Base-by-base conservation (phyloP, 2,113 vertebrate species). In the Corythaeola cristata region DNA sequence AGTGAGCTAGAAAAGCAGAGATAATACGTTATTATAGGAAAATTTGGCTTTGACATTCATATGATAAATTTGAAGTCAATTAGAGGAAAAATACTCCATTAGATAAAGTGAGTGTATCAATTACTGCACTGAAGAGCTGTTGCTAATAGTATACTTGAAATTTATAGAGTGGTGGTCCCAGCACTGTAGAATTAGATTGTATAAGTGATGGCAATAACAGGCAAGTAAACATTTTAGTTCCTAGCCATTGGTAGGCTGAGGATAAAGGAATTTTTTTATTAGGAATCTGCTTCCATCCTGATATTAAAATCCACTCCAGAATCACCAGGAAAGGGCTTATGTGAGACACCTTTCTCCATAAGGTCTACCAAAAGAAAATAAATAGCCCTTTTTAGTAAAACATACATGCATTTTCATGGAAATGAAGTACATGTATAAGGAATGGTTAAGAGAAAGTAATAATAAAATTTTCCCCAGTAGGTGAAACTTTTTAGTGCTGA, bases 51-150 rank as follows among this genome's bases (percentile, higher is more conserved):
- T 98, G 98, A 98, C 98, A 97, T 98, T 98, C 98, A 93, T 97
- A 89, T 97, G 97, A 98, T 98, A 98, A 98, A 97, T 98, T 97
- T 97, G 83, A 96, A 98, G 97, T 98, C 98, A 98, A 98, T 98
- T 98, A 98, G 96, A 98, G 96, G 95, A 98, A 98, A 98, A 98
- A 97, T 98, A 96, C 77, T 97, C 95, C 95, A 98, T 97, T 98
- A 98, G 96, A 98, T 97, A 98, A 98, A 98, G 96, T 91, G 92
- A 97, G 96, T 95, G 83, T 97, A 97, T 95, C 97, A 98, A 98
- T 98, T 98, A 98, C 92, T 83, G 59, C 95, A 84, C 96, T 95
- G 95, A 97, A 97, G 92, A 96, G 86, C 94, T 96, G 97, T 66
- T 96, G 97, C 95, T 98, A 98, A 98, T 94, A 96, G 96, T 88